Conservation (phyloP, 2,888 invertebrate species). For the Eupithecia vulgata region DNA sequence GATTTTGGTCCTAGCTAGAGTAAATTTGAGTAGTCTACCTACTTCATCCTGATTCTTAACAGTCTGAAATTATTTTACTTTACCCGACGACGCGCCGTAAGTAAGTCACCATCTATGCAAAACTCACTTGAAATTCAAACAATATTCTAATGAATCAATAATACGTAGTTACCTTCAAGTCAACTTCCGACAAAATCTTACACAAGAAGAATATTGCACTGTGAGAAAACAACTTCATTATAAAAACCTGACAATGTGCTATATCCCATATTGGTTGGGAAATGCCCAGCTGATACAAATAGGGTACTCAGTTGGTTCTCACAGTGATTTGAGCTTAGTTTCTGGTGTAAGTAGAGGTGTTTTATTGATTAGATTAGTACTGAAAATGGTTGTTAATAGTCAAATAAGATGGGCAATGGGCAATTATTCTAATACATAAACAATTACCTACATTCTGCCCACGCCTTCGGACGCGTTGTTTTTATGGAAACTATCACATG, state of each 20-base stretch:
- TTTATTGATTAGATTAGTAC: background rate
- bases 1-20: background rate
- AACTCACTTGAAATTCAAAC: background rate
- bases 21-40: background rate
- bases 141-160: background rate
- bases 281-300: conserved; percentile 18
- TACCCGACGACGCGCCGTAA: background rate
- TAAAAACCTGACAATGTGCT: conserved; percentile 55
- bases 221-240: conserved; percentile 46
- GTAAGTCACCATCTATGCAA: background rate
- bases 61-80: background rate
- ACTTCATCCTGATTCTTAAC: background rate
- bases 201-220: conserved; percentile 32
- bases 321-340: conserved; percentile 6
- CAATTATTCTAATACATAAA: too few relatives aligned
- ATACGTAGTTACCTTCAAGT: background rate
- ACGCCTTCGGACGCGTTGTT: too few relatives aligned
- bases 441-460: too few relatives aligned
- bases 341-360: background rate
- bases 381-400: background rate
- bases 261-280: conserved; percentile 36
- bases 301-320: conserved; percentile 8
- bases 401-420: too few relatives aligned
- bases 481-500: too few relatives aligned
- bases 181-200: conserved; percentile 23